Conservation (phyloP, 2,888 invertebrate species). For the Diogma glabrata region DNA sequence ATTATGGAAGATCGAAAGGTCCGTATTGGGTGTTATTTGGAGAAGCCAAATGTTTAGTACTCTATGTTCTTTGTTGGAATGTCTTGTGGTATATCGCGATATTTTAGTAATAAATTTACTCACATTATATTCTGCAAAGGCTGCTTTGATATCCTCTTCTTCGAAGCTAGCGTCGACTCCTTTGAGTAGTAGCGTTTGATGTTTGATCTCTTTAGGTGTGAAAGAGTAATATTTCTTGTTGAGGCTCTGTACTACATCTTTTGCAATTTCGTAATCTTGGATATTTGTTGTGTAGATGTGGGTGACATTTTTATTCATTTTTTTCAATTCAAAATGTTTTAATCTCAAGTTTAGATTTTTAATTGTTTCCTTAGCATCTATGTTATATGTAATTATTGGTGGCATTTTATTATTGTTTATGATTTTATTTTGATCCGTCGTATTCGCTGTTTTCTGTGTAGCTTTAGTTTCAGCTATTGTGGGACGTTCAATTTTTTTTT, state of each 20-base stretch:
- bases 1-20: neutral
- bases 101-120: neutral
- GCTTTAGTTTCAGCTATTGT: too few relatives aligned
- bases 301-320: neutral
- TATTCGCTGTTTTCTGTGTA: too few relatives aligned
- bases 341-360: neutral
- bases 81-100: neutral
- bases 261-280: neutral
- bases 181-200: neutral
- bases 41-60: neutral
- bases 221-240: neutral
- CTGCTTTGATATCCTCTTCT: neutral
- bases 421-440: too few relatives aligned
- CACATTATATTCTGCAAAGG: neutral
- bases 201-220: neutral
- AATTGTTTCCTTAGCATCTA: neutral
- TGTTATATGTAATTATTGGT: neutral
- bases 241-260: neutral
- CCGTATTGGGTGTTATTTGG: neutral
- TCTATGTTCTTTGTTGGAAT: neutral
- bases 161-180: neutral
- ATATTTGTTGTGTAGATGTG: neutral
- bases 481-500: too few relatives aligned
- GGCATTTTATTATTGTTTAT: neutral
- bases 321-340: neutral